Evolutionary conservation across 2,797 vertebrate genomes (phyloP).

Genomic region (Alectoris magna): DNA sequence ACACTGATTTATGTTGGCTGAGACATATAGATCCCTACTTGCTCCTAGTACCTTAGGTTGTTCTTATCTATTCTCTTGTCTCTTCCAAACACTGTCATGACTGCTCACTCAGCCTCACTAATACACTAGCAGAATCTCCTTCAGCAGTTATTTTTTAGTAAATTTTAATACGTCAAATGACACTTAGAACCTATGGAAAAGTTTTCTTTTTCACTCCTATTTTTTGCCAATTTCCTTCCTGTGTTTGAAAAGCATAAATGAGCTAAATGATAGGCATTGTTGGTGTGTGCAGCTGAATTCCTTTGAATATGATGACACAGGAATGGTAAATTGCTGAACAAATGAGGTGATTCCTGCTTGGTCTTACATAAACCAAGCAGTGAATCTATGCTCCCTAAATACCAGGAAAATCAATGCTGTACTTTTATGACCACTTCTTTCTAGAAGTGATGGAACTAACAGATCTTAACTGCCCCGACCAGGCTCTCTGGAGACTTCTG

Average conservation of each 20-base stretch:
- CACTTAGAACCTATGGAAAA: background rate
- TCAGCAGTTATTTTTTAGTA: background rate
- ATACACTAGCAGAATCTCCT: background rate
- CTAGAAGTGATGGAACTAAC: background rate
- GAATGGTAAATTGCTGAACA: background rate
- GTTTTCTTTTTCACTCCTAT: background rate
- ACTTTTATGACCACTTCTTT: background rate
- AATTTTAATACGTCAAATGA: background rate
- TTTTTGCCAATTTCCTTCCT: background rate
- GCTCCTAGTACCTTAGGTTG: background rate
- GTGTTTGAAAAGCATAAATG: background rate
- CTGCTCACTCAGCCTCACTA: background rate
- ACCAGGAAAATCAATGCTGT: background rate
- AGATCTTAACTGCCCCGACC: background rate
- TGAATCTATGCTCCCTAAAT: background rate
- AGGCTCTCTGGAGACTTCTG: rapidly evolving
- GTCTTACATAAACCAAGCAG: background rate
- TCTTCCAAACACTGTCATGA: background rate
- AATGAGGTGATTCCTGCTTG: background rate
- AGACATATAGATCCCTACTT: rapidly evolving
- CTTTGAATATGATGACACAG: background rate
- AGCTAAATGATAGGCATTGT: background rate
- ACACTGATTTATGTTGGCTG: background rate
- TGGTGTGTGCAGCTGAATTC: background rate
- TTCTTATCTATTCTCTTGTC: background rate